Percentiles rank a stretch among this genome's conserved stretches.
These are phyloP conservation scores for Dichetophora obliterata DNA, from an alignment of 2,888 invertebrate genomes.

Conservation along the genomic window DNA sequence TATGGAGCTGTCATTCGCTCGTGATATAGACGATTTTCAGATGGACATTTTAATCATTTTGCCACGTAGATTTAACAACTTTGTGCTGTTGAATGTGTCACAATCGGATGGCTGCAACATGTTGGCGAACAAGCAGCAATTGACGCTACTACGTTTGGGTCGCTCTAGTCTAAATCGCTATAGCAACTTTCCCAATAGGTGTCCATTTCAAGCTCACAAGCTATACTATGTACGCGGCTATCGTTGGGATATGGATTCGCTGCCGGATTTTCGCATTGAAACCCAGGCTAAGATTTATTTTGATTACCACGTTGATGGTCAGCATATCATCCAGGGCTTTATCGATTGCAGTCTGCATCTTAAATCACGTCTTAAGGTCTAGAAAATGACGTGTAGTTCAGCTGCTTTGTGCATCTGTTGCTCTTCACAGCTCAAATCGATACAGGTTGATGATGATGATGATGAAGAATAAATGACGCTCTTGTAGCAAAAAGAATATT, in stretches of 20 bases:
- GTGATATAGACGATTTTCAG: constrained; percentile 38
- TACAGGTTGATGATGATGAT: neutral
- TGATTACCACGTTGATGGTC: neutral
- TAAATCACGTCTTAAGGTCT: neutral
- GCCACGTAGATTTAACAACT: constrained; percentile 31
- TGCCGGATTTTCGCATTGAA: constrained; percentile 49
- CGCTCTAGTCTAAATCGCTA: constrained; percentile 47
- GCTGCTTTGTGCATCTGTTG: neutral
- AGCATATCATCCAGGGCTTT: neutral
- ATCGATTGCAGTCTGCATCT: constrained; percentile 10
- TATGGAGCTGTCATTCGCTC: constrained; percentile 48
- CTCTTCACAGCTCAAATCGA: neutral
- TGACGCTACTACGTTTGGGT: constrained; percentile 47
- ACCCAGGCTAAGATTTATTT: constrained; percentile 18
- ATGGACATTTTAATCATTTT: constrained; percentile 47
- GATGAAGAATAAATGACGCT: neutral
- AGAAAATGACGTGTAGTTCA: neutral
- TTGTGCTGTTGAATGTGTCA: constrained; percentile 46
- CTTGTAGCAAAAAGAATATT: constrained; percentile 54
- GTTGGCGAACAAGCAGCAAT: constrained; percentile 50
- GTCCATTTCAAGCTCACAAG: constrained; percentile 44
- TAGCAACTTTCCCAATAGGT: constrained; percentile 48
- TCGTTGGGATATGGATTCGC: constrained; percentile 48
- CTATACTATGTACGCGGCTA: constrained; percentile 48
- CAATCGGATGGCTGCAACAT: constrained; percentile 50